Evolutionary conservation across 2,113 vertebrate genomes (phyloP).

Genomic region (Apodemus speciosus): DNA sequence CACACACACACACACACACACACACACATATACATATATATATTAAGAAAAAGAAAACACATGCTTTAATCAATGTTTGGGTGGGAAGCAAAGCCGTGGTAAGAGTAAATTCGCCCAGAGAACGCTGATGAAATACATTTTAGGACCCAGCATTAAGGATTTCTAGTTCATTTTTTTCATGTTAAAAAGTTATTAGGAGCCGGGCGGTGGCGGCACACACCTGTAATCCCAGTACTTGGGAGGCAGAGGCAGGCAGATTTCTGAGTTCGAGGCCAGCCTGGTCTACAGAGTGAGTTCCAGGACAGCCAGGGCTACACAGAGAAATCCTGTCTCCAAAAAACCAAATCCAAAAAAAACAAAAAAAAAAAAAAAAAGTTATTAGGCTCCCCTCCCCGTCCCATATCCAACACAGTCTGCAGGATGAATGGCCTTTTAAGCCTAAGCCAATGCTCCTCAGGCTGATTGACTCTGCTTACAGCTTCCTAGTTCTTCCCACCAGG

Average conservation of each 20-base stretch:
- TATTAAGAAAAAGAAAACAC: neutral
- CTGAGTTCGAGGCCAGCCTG: too few species aligned
- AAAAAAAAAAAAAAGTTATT: too few species aligned
- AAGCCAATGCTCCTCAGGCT: constrained; percentile 18
- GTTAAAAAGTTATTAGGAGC: neutral
- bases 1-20: too few species aligned
- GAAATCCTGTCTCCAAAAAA: too few species aligned
- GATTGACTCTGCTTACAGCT: neutral
- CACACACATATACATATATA: too few species aligned
- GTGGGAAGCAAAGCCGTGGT: neutral
- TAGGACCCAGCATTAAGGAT: constrained; percentile 5
- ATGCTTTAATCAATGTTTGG: neutral
- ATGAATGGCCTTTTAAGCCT: neutral
- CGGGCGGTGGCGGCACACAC: too few species aligned
- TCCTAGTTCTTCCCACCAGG: neutral
- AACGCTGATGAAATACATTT: neutral
- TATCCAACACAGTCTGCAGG: neutral
- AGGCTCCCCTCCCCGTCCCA: neutral
- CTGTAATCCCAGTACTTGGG: too few species aligned
- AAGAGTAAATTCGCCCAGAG: neutral
- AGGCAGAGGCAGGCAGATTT: too few species aligned
- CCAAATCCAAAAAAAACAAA: too few species aligned
- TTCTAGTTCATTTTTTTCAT: constrained; percentile 23
- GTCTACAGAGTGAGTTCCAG: too few species aligned
- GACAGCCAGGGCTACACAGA: too few species aligned